phyloP scores from a whole-genome alignment of 1,140 invertebrate species.

The Bombus fervidus region DNA sequence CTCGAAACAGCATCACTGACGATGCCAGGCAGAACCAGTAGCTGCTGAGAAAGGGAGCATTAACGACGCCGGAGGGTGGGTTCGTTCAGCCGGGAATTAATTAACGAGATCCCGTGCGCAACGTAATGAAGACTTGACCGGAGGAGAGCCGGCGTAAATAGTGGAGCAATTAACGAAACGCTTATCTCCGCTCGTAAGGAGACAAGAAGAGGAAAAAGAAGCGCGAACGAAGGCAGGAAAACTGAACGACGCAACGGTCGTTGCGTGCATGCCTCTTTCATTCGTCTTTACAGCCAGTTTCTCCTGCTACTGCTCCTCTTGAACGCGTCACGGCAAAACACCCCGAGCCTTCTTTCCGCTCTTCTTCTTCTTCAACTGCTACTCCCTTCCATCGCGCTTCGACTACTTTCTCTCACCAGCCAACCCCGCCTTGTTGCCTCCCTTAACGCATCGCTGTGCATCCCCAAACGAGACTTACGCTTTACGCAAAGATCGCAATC shows the following conservation, averaged over 20 bases:
- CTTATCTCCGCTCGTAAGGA: slow-evolving; percentile 34
- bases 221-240: background rate
- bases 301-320: background rate
- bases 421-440: background rate
- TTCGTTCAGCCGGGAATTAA: slow-evolving; percentile 59
- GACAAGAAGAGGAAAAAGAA: slow-evolving; percentile 25
- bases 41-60: slow-evolving; percentile 10
- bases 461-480: slow-evolving; percentile 41
- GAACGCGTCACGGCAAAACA: slow-evolving; percentile 22
- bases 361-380: background rate
- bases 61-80: slow-evolving; percentile 35
- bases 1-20: slow-evolving; percentile 35
- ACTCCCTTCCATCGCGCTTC: background rate
- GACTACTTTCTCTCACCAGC: too few relatives aligned
- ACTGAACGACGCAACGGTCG: background rate
- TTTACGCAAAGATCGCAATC: slow-evolving; percentile 64
- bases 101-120: slow-evolving; percentile 54
- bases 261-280: slow-evolving; percentile 28
- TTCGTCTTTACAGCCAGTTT: slow-evolving; percentile 10
- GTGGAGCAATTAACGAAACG: slow-evolving; percentile 57
- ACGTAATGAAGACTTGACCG: slow-evolving; percentile 37
- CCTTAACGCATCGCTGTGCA: slow-evolving; percentile 28
- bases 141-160: slow-evolving; percentile 46
- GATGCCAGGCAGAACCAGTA: background rate
- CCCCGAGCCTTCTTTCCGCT: background rate